phyloP scores from a whole-genome alignment of 2,888 invertebrate genomes.

The Morpho achilles region DNA sequence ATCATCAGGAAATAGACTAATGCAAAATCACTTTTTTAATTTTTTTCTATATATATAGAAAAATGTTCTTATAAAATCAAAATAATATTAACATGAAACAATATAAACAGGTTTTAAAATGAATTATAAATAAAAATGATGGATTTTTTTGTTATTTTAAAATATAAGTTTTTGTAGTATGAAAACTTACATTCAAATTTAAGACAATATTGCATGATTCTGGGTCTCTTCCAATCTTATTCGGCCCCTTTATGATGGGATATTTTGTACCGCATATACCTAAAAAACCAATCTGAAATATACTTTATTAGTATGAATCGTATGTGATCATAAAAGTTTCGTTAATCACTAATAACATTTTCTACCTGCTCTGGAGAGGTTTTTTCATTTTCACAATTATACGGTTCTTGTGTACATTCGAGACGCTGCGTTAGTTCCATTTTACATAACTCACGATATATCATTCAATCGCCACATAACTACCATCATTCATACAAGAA shows the following conservation, averaged over 20 bases:
- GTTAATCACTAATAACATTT: no score
- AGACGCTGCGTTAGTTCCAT: constrained; percentile 66
- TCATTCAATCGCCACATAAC: no score
- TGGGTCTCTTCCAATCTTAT: constrained; percentile 67
- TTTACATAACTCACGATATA: neutral
- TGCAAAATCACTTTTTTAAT: no score
- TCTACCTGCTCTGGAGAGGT: constrained; percentile 54
- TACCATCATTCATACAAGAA: no score
- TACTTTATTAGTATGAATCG: constrained; percentile 2
- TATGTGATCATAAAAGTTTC: neutral
- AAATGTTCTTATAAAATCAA: no score
- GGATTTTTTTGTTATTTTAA: no score
- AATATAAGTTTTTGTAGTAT: neutral
- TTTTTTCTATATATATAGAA: no score
- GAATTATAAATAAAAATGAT: no score
- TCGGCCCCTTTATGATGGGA: constrained; percentile 59
- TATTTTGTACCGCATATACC: constrained; percentile 63
- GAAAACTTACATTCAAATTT: constrained; percentile 55
- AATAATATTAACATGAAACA: no score
- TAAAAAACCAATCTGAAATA: constrained; percentile 59
- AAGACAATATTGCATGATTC: constrained; percentile 57
- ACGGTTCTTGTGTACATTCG: constrained; percentile 56
- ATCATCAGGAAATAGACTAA: no score
- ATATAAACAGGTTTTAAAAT: no score
- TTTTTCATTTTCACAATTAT: constrained; percentile 39